phyloP scores from a whole-genome alignment of 2,888 invertebrate genomes.

The Plebejus anna region DNA sequence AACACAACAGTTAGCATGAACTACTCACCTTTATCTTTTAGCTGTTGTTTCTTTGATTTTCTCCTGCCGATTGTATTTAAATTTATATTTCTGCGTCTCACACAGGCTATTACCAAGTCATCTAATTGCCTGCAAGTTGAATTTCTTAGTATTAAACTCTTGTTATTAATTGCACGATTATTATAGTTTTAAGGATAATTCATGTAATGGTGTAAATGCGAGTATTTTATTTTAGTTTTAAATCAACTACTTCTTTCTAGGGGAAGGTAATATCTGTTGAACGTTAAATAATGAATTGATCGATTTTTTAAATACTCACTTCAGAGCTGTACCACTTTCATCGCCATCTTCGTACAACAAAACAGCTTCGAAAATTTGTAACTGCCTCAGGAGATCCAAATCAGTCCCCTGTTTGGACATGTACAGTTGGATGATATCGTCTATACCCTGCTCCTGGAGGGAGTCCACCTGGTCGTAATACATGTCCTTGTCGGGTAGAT shows the following conservation, averaged over 20 bases:
- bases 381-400: conserved; percentile 93
- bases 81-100: conserved; percentile 77
- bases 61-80: conserved; percentile 83
- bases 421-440: conserved; percentile 90
- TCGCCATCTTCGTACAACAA: conserved; percentile 91
- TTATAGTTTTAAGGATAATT: not conserved
- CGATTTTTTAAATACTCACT: conserved; percentile 52
- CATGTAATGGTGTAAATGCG: not conserved
- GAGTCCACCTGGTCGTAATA: conserved; percentile 99
- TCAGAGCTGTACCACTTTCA: conserved; percentile 79
- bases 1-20: conserved; percentile 30
- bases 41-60: conserved; percentile 81
- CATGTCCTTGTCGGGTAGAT: conserved; percentile 95
- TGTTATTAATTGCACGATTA: not conserved
- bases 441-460: conserved; percentile 96
- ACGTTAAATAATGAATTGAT: no score
- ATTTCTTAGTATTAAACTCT: not conserved
- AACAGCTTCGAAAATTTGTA: conserved; percentile 97
- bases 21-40: conserved; percentile 86
- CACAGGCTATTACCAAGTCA: conserved; percentile 85
- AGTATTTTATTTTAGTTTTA: not conserved
- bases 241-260: not conserved
- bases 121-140: conserved; percentile 78
- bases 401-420: conserved; percentile 96
- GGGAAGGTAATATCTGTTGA: no score